A percentile compares a stretch with the other conserved stretches of the same genome.
Conservation (phyloP, 2,797 vertebrate genomes). For the Microcaecilia unicolor region DNA sequence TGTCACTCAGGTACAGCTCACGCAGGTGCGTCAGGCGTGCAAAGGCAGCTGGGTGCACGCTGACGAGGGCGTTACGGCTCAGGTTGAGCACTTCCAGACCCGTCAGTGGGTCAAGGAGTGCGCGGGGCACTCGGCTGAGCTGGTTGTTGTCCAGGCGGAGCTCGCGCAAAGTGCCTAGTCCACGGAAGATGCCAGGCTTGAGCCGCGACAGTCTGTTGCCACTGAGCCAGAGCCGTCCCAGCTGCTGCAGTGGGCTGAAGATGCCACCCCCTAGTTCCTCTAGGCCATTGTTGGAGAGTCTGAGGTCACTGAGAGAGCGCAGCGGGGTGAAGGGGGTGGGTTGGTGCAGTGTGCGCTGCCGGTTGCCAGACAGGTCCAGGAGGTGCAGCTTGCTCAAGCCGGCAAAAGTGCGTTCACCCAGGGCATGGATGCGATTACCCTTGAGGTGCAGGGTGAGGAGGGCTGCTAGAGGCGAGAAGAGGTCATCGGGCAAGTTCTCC, state of each 20-base stretch:
- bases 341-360: slow-evolving; percentile 68
- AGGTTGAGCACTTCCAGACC: slow-evolving; percentile 77
- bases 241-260: slow-evolving; percentile 72
- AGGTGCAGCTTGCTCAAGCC: slow-evolving; percentile 78
- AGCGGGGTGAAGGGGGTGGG: slow-evolving; percentile 67
- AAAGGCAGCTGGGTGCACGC: slow-evolving; percentile 62
- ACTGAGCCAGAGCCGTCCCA: slow-evolving; percentile 75
- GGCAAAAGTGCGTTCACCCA: slow-evolving; percentile 74
- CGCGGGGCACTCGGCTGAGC: slow-evolving; percentile 64
- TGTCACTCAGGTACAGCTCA: slow-evolving; percentile 79
- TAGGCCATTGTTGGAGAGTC: slow-evolving; percentile 79
- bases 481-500: slow-evolving; percentile 67
- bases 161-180: slow-evolving; percentile 70
- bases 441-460: slow-evolving; percentile 86
- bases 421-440: slow-evolving; percentile 74
- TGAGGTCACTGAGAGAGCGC: slow-evolving; percentile 67
- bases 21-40: slow-evolving; percentile 54
- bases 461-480: slow-evolving; percentile 68
- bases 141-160: slow-evolving; percentile 76
- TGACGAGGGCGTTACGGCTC: slow-evolving; percentile 67
- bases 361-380: slow-evolving; percentile 82
- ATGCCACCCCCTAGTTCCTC: slow-evolving; percentile 60
- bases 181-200: slow-evolving; percentile 62
- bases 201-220: slow-evolving; percentile 71
- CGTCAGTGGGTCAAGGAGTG: slow-evolving; percentile 71